Conservation (phyloP, 1,140 invertebrate species). For the Magallana ariakensis region DNA sequence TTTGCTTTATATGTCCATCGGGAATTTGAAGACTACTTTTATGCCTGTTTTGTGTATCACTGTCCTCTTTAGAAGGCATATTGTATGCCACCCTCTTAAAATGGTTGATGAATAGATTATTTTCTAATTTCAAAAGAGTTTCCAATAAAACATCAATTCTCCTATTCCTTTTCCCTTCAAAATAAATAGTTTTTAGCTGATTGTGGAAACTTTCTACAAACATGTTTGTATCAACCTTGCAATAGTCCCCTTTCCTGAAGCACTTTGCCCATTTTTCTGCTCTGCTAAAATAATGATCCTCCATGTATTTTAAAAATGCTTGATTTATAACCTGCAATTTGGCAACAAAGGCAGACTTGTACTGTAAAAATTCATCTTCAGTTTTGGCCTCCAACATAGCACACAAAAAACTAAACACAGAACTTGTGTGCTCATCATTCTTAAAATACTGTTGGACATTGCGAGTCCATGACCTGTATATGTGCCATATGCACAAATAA, state of each 20-base stretch:
- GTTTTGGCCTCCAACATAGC: slow-evolving; percentile 43
- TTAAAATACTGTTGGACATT: slow-evolving; percentile 26
- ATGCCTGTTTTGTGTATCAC: background rate
- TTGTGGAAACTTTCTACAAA: slow-evolving; percentile 52
- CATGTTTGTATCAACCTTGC: slow-evolving; percentile 44
- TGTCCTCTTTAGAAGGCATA: slow-evolving; percentile 1
- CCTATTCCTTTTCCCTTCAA: slow-evolving; percentile 35
- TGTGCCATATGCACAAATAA: slow-evolving; percentile 46
- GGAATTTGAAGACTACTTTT: background rate
- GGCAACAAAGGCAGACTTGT: background rate
- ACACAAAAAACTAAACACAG: slow-evolving; percentile 31
- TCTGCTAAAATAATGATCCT: slow-evolving; percentile 36
- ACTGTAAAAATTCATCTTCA: slow-evolving; percentile 17
- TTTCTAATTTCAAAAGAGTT: slow-evolving; percentile 41
- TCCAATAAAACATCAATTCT: slow-evolving; percentile 43
- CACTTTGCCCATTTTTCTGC: slow-evolving; percentile 45
- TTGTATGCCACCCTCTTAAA: slow-evolving; percentile 21
- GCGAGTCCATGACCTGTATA: slow-evolving; percentile 40
- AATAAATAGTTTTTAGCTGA: slow-evolving; percentile 42
- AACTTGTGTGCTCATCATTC: slow-evolving; percentile 34
- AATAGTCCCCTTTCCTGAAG: slow-evolving; percentile 6
- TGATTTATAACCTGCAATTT: background rate
- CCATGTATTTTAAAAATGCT: slow-evolving; percentile 33
- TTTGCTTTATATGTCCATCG: slow-evolving; percentile 2
- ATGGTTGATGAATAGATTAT: slow-evolving; percentile 26